Percentiles rank a stretch among this genome's conserved stretches.
Evolutionary conservation across 2,113 vertebrate genomes (phyloP).

Genomic region (Amblyornis subalaris): DNA sequence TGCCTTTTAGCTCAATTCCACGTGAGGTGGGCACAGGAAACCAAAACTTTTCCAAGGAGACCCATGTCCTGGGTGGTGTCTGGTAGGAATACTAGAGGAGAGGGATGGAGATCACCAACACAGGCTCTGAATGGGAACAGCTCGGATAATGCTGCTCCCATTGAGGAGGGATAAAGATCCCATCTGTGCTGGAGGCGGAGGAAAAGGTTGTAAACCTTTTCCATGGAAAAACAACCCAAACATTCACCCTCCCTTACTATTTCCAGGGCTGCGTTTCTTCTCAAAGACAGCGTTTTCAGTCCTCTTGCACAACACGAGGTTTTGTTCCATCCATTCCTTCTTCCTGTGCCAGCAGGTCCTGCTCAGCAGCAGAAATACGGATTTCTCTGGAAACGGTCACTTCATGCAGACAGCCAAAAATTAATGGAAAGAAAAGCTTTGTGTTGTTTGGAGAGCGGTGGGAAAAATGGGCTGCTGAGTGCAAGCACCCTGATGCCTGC

Average conservation of each 20-base stretch:
- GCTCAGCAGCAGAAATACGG: neutral
- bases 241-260: neutral
- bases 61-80: neutral
- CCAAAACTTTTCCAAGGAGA: neutral
- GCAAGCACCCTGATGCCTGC: neutral
- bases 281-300: neutral
- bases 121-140: neutral
- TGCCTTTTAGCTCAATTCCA: neutral
- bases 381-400: neutral
- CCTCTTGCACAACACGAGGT: neutral
- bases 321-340: neutral
- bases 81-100: neutral
- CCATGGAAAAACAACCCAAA: neutral
- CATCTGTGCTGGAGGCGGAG: neutral
- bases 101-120: accelerated
- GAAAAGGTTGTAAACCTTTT: neutral
- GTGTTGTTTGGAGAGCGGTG: neutral
- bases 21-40: neutral
- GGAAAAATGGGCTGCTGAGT: neutral
- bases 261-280: neutral
- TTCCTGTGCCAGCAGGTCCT: neutral
- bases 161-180: neutral
- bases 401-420: accelerated
- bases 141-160: accelerated
- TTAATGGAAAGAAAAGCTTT: neutral